phyloP scores from a whole-genome alignment of 1,140 invertebrate genomes.

The Hypsibius dujardini region DNA sequence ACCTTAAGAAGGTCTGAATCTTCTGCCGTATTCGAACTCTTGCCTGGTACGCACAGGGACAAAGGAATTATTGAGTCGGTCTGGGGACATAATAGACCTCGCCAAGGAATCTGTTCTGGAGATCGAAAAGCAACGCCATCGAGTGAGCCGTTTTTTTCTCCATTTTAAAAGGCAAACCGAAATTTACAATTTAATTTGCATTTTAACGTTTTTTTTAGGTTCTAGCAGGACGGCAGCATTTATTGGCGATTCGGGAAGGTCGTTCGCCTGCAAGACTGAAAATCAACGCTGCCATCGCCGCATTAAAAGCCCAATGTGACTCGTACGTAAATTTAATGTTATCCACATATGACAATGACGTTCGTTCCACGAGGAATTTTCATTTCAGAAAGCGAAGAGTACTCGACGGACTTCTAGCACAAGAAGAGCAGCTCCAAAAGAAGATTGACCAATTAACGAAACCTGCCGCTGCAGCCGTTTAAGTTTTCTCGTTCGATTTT shows the following conservation, averaged over 20 bases:
- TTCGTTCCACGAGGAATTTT: background rate
- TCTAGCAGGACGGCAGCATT: background rate
- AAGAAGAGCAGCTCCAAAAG: background rate
- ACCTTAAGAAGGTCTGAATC: too few species aligned
- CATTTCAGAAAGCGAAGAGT: background rate
- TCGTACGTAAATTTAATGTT: background rate
- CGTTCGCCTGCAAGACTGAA: background rate
- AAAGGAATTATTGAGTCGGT: background rate
- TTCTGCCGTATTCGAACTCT: too few species aligned
- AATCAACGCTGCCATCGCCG: background rate
- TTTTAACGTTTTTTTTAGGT: constrained; percentile 10
- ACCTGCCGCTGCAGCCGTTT: background rate
- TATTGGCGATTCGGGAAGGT: background rate
- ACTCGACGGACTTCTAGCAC: background rate
- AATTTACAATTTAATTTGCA: background rate
- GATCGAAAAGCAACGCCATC: background rate
- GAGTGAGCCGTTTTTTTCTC: too few species aligned
- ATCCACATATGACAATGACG: background rate
- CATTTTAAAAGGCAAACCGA: background rate
- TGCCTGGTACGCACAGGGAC: too few species aligned
- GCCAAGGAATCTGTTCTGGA: background rate
- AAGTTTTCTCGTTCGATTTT: too few species aligned
- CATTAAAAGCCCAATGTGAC: background rate
- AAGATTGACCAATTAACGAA: background rate
- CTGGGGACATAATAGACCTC: background rate